Conservation (phyloP, 2,888 invertebrate genomes). For the Acanthosepion lycidas region DNA sequence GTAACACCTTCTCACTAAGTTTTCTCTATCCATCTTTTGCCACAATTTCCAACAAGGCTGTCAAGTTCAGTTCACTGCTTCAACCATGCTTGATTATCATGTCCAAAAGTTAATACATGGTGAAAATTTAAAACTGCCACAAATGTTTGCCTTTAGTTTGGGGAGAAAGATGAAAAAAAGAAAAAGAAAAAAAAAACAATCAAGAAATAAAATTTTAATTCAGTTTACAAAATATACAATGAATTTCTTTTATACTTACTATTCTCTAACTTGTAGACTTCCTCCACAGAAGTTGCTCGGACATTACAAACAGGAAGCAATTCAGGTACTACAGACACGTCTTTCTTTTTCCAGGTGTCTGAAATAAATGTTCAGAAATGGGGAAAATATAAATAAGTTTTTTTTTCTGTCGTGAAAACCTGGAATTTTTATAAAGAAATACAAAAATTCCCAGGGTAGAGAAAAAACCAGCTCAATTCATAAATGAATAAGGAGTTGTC, state of each 20-base stretch:
- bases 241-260: conserved; percentile 1
- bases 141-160: background rate
- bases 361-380: background rate
- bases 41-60: no score
- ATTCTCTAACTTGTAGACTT: background rate
- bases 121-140: background rate
- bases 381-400: background rate
- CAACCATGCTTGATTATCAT: no score
- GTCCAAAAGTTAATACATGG: no score
- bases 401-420: background rate
- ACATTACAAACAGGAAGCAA: background rate
- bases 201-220: background rate
- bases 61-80: no score
- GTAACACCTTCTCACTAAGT: no score
- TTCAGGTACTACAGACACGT: background rate
- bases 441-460: no score
- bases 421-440: background rate
- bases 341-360: background rate
- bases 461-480: no score
- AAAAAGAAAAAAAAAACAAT: background rate
- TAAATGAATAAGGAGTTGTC: no score
- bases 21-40: no score
- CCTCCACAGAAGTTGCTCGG: background rate
- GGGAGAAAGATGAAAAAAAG: background rate
- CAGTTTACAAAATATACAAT: background rate